phyloP scores from a whole-genome alignment of 30 jellyfish, hydroid and myxozoan genomes.

The Cassiopea andromeda region DNA sequence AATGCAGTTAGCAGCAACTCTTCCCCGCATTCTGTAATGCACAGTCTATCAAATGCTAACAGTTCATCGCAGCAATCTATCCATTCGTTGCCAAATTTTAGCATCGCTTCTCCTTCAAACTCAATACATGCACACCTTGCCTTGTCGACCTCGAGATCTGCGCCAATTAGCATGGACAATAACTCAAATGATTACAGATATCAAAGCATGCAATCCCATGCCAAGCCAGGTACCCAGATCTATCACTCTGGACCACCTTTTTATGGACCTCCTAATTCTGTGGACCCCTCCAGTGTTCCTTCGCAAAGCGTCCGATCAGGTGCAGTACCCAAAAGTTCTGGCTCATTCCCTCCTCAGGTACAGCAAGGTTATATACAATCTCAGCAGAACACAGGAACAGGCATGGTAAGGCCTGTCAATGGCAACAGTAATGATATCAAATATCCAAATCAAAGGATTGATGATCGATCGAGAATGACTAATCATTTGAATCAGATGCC shows the following conservation, averaged over 20 bases:
- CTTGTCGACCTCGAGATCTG: slow-evolving; percentile 34
- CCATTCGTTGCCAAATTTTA: slow-evolving; percentile 54
- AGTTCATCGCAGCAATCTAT: slow-evolving; percentile 62
- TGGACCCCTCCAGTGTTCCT: slow-evolving; percentile 30
- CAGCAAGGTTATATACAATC: slow-evolving; percentile 51
- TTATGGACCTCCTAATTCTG: slow-evolving; percentile 63
- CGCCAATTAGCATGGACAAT: slow-evolving; percentile 64
- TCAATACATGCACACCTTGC: background rate
- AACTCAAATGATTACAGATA: slow-evolving; percentile 44
- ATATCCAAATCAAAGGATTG: slow-evolving; percentile 33
- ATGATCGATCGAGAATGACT: slow-evolving; percentile 42
- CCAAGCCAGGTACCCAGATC: slow-evolving; percentile 35
- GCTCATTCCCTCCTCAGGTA: slow-evolving; percentile 26
- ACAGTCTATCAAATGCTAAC: slow-evolving; percentile 44
- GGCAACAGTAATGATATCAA: slow-evolving; percentile 1
- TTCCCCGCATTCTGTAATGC: slow-evolving; percentile 34
- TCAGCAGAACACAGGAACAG: slow-evolving; percentile 8
- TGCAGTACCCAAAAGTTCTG: slow-evolving; percentile 40
- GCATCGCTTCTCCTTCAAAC: slow-evolving; percentile 29
- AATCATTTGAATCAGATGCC: slow-evolving; percentile 52
- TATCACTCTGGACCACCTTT: slow-evolving; percentile 79
- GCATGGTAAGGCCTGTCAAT: background rate
- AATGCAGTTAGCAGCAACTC: slow-evolving; percentile 43
- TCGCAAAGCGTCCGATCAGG: slow-evolving; percentile 36
- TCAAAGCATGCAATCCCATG: slow-evolving; percentile 33